Percentiles rank a stretch among this genome's conserved stretches.
These are phyloP conservation scores for Seriola quinqueradiata DNA, from an alignment of 2,113 vertebrate species.

Conservation along the genomic window DNA sequence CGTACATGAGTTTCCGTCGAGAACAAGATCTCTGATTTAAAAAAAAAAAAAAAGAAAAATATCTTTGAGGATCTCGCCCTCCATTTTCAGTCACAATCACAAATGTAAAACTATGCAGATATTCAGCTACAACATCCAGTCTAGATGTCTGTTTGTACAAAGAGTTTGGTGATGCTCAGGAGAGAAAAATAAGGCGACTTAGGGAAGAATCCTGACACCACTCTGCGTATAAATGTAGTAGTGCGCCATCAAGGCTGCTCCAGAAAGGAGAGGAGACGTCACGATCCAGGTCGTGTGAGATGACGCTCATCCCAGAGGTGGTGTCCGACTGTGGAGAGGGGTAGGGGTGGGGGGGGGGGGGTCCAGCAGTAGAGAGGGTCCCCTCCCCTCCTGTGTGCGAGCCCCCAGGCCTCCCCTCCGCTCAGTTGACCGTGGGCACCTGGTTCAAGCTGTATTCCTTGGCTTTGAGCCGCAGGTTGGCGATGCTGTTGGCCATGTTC, in stretches of 20 bases:
- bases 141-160: constrained; percentile 56
- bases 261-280: constrained; percentile 30
- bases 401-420: constrained; percentile 38
- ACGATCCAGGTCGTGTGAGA: constrained; percentile 20
- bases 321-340: constrained; percentile 11
- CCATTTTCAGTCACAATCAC: constrained; percentile 49
- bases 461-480: constrained; percentile 99
- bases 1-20: constrained; percentile 39
- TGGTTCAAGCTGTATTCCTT: constrained; percentile 99
- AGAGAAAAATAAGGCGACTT: constrained; percentile 16
- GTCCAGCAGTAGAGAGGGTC: not conserved
- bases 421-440: constrained; percentile 98
- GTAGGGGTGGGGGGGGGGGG: too few relatives aligned
- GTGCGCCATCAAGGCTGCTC: not conserved
- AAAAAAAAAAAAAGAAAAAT: constrained; percentile 5
- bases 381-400: constrained; percentile 2
- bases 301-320: constrained; percentile 39
- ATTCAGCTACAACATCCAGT: constrained; percentile 66
- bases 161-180: constrained; percentile 62
- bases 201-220: constrained; percentile 24
- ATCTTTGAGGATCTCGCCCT: constrained; percentile 41
- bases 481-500: constrained; percentile 99
- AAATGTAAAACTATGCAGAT: constrained; percentile 60
- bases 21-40: constrained; percentile 22
- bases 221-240: constrained; percentile 33